These are phyloP conservation scores for Poecilia wingei DNA, from an alignment of 2,797 vertebrate species.

Conservation along the genomic window DNA sequence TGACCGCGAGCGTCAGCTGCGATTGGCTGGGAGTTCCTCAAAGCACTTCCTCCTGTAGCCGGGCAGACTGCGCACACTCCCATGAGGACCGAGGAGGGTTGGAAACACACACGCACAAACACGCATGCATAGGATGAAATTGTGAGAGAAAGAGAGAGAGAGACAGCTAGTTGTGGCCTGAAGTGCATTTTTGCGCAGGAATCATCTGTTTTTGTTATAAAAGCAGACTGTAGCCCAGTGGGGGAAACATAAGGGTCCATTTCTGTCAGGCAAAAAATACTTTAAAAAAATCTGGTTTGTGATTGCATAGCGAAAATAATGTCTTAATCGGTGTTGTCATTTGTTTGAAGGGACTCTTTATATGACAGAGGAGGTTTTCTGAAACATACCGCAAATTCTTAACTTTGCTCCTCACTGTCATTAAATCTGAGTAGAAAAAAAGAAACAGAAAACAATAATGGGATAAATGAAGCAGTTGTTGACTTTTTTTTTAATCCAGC, in stretches of 20 bases:
- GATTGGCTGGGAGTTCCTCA: conserved; percentile 69
- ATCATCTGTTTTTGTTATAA: neutral
- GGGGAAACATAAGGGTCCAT: neutral
- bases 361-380: neutral
- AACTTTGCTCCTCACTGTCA: neutral
- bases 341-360: neutral
- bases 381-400: neutral
- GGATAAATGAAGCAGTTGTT: neutral
- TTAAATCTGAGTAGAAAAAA: neutral
- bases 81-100: conserved; percentile 34
- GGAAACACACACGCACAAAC: conserved; percentile 32
- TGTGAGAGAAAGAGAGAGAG: conserved; percentile 5
- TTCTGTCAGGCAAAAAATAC: neutral
- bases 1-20: conserved; percentile 53
- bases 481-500: conserved; percentile 34
- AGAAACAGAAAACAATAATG: neutral
- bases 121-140: conserved; percentile 25
- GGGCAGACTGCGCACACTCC: conserved; percentile 74
- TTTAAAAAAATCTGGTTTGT: neutral
- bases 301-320: neutral
- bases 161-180: conserved; percentile 3
- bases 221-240: neutral
- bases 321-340: neutral
- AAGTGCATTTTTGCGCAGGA: neutral
- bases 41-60: conserved; percentile 78